Evolutionary conservation across 2,888 invertebrate species (phyloP).

Genomic region (Cyaniris semiargus): DNA sequence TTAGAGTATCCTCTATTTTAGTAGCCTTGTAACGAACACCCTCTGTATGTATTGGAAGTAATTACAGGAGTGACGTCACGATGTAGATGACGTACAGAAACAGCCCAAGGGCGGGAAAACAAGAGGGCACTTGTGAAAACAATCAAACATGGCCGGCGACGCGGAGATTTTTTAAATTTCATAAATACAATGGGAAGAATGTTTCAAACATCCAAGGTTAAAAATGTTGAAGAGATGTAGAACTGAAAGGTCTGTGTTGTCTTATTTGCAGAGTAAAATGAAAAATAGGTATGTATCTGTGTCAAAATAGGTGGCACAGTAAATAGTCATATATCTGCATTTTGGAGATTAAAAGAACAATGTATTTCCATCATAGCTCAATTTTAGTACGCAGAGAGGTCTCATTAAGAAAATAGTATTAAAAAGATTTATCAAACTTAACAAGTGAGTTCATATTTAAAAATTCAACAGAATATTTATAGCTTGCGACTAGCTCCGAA

Average conservation of each 20-base stretch:
- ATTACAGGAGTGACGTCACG: slow-evolving; percentile 39
- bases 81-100: slow-evolving; percentile 57
- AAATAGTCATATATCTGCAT: not conserved
- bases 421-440: not conserved
- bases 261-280: not conserved
- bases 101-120: slow-evolving; percentile 58
- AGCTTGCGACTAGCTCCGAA: not conserved
- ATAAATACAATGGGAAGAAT: not conserved
- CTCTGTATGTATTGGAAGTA: slow-evolving; percentile 30
- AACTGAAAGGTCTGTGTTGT: not conserved
- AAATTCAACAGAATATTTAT: not conserved
- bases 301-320: not conserved
- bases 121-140: slow-evolving; percentile 58
- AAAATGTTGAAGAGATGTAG: not conserved
- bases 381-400: not conserved
- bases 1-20: slow-evolving; percentile 27
- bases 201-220: not conserved
- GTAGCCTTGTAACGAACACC: slow-evolving; percentile 26
- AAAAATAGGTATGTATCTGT: not conserved
- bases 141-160: slow-evolving; percentile 42
- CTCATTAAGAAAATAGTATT: not conserved
- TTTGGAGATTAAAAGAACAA: not conserved
- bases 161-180: slow-evolving; percentile 32
- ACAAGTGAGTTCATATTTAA: not conserved
- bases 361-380: not conserved